A percentile compares a stretch with the other conserved stretches of the same genome.
These are phyloP conservation scores for Cryptotermes secundus DNA, from an alignment of 1,140 invertebrate species.

Conservation along the genomic window DNA sequence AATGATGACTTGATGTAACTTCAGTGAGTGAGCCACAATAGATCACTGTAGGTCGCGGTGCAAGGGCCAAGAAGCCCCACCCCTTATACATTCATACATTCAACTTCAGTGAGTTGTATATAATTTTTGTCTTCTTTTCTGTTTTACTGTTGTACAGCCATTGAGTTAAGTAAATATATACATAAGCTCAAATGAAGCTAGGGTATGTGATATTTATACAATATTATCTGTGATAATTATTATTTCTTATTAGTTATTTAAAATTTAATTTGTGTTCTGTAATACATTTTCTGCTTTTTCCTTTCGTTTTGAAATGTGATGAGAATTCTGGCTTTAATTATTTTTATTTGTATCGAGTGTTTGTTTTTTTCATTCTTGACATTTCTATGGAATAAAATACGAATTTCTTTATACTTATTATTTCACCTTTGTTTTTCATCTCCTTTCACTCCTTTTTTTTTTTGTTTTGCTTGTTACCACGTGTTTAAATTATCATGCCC, in stretches of 20 bases:
- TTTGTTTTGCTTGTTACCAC: no score
- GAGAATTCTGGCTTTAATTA: background rate
- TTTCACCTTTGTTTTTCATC: background rate
- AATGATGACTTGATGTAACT: no score
- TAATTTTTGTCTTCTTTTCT: no score
- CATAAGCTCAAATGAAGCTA: slow-evolving; percentile 27
- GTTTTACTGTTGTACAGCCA: background rate
- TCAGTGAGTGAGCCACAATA: no score
- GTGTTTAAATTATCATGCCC: no score
- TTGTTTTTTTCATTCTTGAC: background rate
- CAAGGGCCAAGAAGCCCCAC: no score
- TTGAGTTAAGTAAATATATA: background rate
- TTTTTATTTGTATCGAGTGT: slow-evolving; percentile 12
- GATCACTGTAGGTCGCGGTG: no score
- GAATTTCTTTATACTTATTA: background rate
- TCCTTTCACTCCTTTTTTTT: background rate
- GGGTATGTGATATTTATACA: slow-evolving; percentile 21
- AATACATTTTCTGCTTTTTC: background rate
- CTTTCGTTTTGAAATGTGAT: background rate
- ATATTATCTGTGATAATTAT: background rate
- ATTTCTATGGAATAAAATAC: background rate
- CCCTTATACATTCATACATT: no score
- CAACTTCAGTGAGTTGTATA: no score
- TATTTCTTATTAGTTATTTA: no score
- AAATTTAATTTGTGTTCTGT: background rate